Conservation (phyloP, 1,140 invertebrate species). For the Uloborus diversus region DNA sequence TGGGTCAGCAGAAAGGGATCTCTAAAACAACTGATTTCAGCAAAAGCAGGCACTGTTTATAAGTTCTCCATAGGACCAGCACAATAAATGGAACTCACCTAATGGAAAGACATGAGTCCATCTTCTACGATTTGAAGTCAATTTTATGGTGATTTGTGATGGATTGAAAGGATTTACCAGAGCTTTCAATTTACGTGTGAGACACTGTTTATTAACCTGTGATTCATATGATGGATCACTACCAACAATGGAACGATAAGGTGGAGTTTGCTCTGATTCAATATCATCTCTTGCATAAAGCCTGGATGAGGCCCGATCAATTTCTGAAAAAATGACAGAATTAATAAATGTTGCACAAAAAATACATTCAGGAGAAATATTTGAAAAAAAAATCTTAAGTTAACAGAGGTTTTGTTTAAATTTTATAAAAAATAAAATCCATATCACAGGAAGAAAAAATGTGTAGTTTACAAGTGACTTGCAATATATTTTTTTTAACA, state of each 20-base stretch:
- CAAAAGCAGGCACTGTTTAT: not conserved
- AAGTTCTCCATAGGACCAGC: not conserved
- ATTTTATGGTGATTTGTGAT: conserved; percentile 93
- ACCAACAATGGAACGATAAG: conserved; percentile 45
- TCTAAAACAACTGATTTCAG: too few relatives aligned
- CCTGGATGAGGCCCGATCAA: conserved; percentile 27
- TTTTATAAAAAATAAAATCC: too few relatives aligned
- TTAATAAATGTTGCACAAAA: too few relatives aligned
- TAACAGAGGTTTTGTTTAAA: too few relatives aligned
- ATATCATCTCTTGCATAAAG: conserved; percentile 42
- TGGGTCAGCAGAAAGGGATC: too few relatives aligned
- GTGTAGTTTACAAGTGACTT: too few relatives aligned
- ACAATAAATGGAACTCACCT: conserved; percentile 68
- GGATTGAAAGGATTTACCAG: conserved; percentile 96
- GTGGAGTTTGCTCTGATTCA: conserved; percentile 40
- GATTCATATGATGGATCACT: conserved; percentile 55
- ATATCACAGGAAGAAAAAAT: too few relatives aligned
- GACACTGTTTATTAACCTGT: conserved; percentile 4
- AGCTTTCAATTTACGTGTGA: conserved; percentile 56
- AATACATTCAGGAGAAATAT: too few relatives aligned
- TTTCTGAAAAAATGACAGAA: conserved; percentile 33
- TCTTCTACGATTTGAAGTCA: conserved; percentile 93
- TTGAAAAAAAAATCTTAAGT: too few relatives aligned
- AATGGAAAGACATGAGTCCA: conserved; percentile 99
- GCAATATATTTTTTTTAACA: too few relatives aligned